phyloP scores from a whole-genome alignment of 2,888 invertebrate species.

The Pegoplata infirma region DNA sequence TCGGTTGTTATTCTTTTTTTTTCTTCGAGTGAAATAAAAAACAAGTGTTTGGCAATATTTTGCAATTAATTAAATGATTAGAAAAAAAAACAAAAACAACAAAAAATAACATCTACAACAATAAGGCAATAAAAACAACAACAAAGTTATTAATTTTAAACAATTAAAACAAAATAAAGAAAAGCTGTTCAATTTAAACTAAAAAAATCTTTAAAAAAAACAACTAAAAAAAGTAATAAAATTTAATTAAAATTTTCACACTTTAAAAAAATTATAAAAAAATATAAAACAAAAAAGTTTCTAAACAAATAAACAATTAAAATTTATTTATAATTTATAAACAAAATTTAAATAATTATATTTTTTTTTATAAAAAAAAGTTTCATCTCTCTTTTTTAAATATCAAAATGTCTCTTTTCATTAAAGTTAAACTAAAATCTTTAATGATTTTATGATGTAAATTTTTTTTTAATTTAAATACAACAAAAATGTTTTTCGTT shows the following conservation, averaged over 20 bases:
- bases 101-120: slow-evolving; percentile 16
- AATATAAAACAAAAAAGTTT: neutral
- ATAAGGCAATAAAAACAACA: neutral
- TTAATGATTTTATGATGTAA: slow-evolving; percentile 29
- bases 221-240: neutral
- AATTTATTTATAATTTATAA: neutral
- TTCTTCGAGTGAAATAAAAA: neutral
- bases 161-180: neutral
- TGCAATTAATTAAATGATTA: slow-evolving; percentile 22
- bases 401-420: slow-evolving; percentile 44
- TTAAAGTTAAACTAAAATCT: slow-evolving; percentile 55
- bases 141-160: neutral
- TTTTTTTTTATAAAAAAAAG: no score
- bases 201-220: neutral
- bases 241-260: neutral
- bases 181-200: neutral
- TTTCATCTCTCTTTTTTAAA: neutral
- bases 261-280: neutral
- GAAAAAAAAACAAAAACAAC: neutral
- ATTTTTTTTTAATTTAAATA: slow-evolving; percentile 9
- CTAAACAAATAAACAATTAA: neutral
- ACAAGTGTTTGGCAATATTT: slow-evolving; percentile 45
- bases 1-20: neutral
- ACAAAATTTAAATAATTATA: neutral
- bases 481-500: no score